Evolutionary conservation across 1,140 invertebrate species (phyloP).

Genomic region (Dendroctonus valens): DNA sequence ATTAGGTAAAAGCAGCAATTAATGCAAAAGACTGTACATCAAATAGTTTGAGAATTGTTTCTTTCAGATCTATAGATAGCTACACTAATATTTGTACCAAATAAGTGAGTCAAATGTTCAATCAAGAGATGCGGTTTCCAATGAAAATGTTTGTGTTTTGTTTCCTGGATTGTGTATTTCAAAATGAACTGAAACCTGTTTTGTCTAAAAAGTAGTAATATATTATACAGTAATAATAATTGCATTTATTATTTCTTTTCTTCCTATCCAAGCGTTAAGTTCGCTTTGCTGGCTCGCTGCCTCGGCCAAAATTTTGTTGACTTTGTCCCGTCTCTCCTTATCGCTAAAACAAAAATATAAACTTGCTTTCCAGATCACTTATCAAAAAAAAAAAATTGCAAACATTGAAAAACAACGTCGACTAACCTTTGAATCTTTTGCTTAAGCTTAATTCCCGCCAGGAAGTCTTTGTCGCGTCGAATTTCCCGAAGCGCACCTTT

Average conservation of each 20-base stretch:
- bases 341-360: constrained; percentile 56
- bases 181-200: too few relatives aligned
- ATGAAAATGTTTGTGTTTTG: too few relatives aligned
- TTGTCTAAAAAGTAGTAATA: too few relatives aligned
- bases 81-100: too few relatives aligned
- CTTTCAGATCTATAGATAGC: too few relatives aligned
- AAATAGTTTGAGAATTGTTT: too few relatives aligned
- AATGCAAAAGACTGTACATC: too few relatives aligned
- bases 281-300: constrained; percentile 81
- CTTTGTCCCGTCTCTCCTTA: constrained; percentile 76
- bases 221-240: neutral
- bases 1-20: too few relatives aligned
- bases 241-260: constrained; percentile 50
- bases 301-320: constrained; percentile 77
- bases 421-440: constrained; percentile 73
- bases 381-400: constrained; percentile 1
- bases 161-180: too few relatives aligned
- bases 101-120: too few relatives aligned
- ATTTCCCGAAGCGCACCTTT: constrained; percentile 91
- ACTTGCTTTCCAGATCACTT: neutral
- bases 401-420: neutral
- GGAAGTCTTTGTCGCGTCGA: constrained; percentile 78
- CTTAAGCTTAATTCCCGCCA: constrained; percentile 77
- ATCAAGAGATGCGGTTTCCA: too few relatives aligned
- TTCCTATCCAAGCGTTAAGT: constrained; percentile 71